Percentiles rank a stretch among this genome's conserved stretches.
Conservation (phyloP, 2,888 invertebrate species). For the Caenorhabditis imperialis region DNA sequence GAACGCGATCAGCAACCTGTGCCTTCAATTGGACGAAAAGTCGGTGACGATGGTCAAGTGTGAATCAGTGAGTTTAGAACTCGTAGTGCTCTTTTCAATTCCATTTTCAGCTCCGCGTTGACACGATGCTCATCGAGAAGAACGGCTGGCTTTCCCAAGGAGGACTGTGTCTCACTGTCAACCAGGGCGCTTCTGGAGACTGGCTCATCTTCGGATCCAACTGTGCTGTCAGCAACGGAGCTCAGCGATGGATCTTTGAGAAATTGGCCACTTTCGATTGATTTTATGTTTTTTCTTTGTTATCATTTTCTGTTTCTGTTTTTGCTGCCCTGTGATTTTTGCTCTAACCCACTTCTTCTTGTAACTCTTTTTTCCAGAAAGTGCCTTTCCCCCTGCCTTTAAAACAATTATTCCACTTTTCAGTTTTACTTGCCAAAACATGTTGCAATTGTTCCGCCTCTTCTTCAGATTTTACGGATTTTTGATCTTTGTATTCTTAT, state of each 20-base stretch:
- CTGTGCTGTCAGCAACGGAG: slow-evolving; percentile 65
- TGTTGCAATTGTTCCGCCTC: too few relatives aligned
- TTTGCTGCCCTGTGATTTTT: not conserved
- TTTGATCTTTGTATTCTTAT: too few relatives aligned
- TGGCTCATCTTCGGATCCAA: slow-evolving; percentile 52
- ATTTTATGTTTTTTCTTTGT: slow-evolving; percentile 1
- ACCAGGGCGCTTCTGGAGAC: slow-evolving; percentile 34
- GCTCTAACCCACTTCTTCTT: not conserved
- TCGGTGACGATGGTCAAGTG: slow-evolving; percentile 43
- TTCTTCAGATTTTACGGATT: too few relatives aligned
- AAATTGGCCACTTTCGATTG: slow-evolving; percentile 64
- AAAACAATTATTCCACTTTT: slow-evolving; percentile 4
- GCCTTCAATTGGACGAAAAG: slow-evolving; percentile 61
- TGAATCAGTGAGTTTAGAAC: slow-evolving; percentile 26
- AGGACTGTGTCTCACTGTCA: slow-evolving; percentile 55
- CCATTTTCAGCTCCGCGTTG: slow-evolving; percentile 29
- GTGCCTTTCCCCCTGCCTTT: slow-evolving; percentile 25
- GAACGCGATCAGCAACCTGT: slow-evolving; percentile 66
- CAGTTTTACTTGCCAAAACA: not conserved
- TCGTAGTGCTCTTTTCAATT: too few relatives aligned
- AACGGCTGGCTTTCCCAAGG: slow-evolving; percentile 64
- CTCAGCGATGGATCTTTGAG: slow-evolving; percentile 71
- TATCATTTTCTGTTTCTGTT: not conserved
- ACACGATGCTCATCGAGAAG: slow-evolving; percentile 48
- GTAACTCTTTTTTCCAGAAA: slow-evolving; percentile 2